phyloP scores from a whole-genome alignment of 2,888 invertebrate species.

The Tanypteryx hageni region DNA sequence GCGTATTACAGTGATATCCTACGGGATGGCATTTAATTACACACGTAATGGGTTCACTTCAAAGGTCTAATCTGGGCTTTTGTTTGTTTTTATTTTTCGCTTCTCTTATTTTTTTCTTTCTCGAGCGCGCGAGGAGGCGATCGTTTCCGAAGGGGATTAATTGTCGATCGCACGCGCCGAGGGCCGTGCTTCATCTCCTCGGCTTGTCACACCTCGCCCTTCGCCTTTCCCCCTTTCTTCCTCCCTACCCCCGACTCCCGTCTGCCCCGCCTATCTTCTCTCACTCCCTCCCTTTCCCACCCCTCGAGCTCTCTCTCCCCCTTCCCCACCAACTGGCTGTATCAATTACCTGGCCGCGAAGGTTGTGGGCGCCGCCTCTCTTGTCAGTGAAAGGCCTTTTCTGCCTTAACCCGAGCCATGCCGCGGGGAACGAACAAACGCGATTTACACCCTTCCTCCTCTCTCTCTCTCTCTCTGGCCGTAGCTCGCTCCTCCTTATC shows the following conservation, averaged over 20 bases:
- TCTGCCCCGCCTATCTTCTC: not conserved
- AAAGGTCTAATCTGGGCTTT: not conserved
- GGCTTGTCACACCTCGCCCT: not conserved
- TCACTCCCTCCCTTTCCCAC: not conserved
- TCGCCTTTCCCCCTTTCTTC: not conserved
- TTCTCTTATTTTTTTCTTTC: not conserved
- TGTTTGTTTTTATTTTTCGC: not conserved
- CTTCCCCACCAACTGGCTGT: not conserved
- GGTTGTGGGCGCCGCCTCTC: not conserved
- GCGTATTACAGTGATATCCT: not conserved
- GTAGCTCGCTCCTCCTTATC: not conserved
- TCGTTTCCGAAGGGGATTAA: constrained; percentile 15
- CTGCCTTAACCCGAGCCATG: not conserved
- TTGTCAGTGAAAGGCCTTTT: constrained; percentile 21
- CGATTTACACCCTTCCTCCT: not conserved
- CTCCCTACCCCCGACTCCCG: not conserved
- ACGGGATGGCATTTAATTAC: constrained; percentile 3
- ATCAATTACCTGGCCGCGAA: constrained; percentile 46
- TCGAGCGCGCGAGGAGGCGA: not conserved
- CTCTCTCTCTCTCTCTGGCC: not conserved
- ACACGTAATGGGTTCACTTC: not conserved
- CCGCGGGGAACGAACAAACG: constrained; percentile 27
- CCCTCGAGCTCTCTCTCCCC: not conserved
- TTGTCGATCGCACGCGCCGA: not conserved
- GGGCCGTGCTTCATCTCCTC: not conserved